Conservation (phyloP, 2,113 vertebrate species). For the Fregetta grallaria region DNA sequence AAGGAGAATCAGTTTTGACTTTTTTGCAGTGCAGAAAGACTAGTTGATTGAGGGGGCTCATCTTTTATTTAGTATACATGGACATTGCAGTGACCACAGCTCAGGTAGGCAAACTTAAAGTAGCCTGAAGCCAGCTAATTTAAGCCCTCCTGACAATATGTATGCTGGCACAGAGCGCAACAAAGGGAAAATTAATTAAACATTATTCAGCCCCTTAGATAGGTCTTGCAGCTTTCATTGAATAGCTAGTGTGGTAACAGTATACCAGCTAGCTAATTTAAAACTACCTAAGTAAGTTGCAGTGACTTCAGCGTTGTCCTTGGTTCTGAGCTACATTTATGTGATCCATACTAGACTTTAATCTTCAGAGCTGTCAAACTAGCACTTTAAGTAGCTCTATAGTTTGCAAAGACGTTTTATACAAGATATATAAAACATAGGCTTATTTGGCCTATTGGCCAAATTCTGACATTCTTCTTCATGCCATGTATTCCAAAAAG, state of each 20-base stretch:
- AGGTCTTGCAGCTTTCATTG: neutral
- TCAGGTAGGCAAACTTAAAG: neutral
- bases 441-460: neutral
- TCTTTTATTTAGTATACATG: neutral
- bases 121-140: neutral
- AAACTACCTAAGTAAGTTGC: neutral
- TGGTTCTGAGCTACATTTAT: neutral
- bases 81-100: neutral
- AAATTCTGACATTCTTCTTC: neutral
- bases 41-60: neutral
- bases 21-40: neutral
- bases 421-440: neutral
- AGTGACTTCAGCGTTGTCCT: neutral
- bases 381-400: neutral
- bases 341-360: neutral
- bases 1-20: neutral
- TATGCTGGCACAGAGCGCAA: neutral
- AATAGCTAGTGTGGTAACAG: neutral
- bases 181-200: neutral
- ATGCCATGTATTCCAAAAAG: neutral
- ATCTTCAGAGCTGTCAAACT: neutral
- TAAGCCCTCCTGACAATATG: neutral
- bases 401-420: neutral
- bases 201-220: neutral
- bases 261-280: neutral